A percentile compares a stretch with the other conserved stretches of the same genome.
These are phyloP conservation scores for Psophia crepitans DNA, from an alignment of 2,113 vertebrate species.

Conservation along the genomic window DNA sequence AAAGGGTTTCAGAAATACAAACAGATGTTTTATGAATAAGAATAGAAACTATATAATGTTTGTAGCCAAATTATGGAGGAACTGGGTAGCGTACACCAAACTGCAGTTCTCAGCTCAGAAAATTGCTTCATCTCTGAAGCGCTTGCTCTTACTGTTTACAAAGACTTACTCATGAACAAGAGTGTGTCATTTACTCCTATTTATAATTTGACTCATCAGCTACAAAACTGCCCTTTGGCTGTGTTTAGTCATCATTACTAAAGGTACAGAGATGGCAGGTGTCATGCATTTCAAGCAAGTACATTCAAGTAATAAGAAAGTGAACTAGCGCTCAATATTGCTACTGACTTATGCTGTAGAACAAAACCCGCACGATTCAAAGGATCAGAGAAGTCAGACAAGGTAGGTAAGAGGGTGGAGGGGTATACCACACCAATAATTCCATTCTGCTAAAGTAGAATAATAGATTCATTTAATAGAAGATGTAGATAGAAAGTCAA, in stretches of 20 bases:
- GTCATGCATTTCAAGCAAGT: neutral
- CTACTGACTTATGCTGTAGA: neutral
- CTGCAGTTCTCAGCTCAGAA: neutral
- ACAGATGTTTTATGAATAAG: neutral
- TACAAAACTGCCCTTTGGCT: neutral
- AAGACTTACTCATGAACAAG: neutral
- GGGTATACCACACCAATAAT: neutral
- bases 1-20: neutral
- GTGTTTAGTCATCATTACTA: neutral
- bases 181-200: neutral
- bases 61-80: neutral
- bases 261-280: neutral
- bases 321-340: neutral
- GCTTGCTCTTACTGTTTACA: neutral
- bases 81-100: neutral
- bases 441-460: neutral
- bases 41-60: neutral
- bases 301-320: neutral
- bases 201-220: constrained; percentile 14
- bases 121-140: neutral
- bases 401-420: neutral
- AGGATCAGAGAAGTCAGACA: neutral
- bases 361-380: neutral
- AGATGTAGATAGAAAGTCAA: neutral
- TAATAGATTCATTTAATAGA: neutral